A percentile compares a stretch with the other conserved stretches of the same genome.
phyloP scores from a whole-genome alignment of 2,113 vertebrate species.

The Neodon shergylaensis region DNA sequence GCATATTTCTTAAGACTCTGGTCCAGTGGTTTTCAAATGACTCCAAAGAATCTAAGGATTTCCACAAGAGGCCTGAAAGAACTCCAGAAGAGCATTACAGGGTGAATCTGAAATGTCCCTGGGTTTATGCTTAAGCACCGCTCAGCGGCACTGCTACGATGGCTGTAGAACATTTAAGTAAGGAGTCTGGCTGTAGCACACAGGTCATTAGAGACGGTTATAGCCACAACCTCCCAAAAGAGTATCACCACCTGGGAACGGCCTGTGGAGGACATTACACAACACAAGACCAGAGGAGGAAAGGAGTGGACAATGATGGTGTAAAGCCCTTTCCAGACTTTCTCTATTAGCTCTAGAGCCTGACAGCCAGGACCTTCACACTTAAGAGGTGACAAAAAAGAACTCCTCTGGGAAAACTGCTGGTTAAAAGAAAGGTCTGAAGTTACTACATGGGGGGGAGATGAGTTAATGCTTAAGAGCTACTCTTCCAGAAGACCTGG shows the following conservation, averaged over 20 bases:
- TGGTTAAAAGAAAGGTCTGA: neutral
- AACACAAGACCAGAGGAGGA: neutral
- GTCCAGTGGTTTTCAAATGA: neutral
- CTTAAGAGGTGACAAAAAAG: neutral
- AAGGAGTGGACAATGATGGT: accelerated
- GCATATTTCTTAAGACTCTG: neutral
- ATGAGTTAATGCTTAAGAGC: neutral
- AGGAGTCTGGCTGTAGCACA: too few species aligned
- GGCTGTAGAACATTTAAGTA: neutral
- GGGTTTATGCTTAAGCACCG: neutral
- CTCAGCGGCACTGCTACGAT: neutral
- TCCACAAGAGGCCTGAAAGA: neutral
- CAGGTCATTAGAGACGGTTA: neutral
- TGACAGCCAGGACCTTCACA: neutral
- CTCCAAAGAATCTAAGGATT: neutral
- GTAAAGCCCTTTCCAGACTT: too few species aligned
- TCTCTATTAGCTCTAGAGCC: neutral
- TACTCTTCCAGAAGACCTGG: neutral
- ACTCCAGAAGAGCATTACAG: too few species aligned
- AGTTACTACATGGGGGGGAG: neutral
- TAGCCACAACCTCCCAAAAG: neutral
- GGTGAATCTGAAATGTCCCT: neutral
- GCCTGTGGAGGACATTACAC: neutral
- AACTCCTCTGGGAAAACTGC: neutral
- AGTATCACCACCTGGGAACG: neutral